phyloP scores from a whole-genome alignment of 2,888 invertebrate species.

The Drosophila percnosoma region DNA sequence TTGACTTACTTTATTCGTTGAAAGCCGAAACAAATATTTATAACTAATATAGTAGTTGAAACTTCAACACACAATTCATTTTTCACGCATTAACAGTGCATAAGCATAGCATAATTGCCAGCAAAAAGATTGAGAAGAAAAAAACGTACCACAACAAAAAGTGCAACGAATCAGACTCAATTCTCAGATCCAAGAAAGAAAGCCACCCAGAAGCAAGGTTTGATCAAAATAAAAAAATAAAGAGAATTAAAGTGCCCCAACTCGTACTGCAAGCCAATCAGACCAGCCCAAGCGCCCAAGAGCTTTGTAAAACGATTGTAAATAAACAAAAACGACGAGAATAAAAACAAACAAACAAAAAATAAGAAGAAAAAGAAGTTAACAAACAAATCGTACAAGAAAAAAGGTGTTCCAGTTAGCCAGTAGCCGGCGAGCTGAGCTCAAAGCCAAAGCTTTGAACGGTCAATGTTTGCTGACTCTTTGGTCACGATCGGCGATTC shows the following conservation, averaged over 20 bases:
- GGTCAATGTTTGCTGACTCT: constrained; percentile 52
- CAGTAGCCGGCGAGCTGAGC: constrained; percentile 58
- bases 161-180: constrained; percentile 41
- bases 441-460: constrained; percentile 34
- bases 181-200: constrained; percentile 24
- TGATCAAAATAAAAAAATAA: constrained; percentile 34
- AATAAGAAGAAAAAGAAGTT: constrained; percentile 28
- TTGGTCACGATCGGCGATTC: constrained; percentile 42
- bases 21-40: not conserved
- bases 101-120: not conserved
- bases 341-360: constrained; percentile 17
- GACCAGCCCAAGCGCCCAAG: constrained; percentile 30
- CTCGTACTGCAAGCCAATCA: constrained; percentile 62
- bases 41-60: not conserved
- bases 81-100: constrained; percentile 2
- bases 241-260: constrained; percentile 38
- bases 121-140: not conserved
- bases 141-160: constrained; percentile 23
- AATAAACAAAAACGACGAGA: constrained; percentile 28
- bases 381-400: constrained; percentile 52
- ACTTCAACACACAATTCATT: not conserved
- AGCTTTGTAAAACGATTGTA: constrained; percentile 57
- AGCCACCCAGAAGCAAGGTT: constrained; percentile 67
- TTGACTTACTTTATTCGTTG: not conserved
- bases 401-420: constrained; percentile 50